Conservation (phyloP, 2,797 vertebrate species). For the Yasuhikotakia modesta region DNA sequence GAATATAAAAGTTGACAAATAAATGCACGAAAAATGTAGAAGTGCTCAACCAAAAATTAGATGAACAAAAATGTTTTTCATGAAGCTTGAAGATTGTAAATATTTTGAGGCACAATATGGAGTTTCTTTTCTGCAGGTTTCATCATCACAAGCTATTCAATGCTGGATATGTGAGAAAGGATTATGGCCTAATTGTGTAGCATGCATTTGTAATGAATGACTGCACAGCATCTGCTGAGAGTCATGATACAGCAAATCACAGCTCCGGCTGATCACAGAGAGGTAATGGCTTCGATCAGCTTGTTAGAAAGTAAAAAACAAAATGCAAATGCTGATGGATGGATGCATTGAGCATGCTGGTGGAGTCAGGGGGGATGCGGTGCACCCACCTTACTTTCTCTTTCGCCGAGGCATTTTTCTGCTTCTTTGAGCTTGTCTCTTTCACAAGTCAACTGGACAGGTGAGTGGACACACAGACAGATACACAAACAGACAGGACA, state of each 20-base stretch:
- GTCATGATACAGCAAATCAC: conserved; percentile 23
- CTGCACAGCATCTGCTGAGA: conserved; percentile 31
- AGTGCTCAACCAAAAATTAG: background rate
- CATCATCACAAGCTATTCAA: conserved; percentile 19
- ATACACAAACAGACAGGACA: conserved; percentile 59
- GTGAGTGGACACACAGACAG: conserved; percentile 61
- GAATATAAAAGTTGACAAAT: background rate
- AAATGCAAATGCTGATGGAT: conserved; percentile 48
- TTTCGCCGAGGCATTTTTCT: conserved; percentile 77
- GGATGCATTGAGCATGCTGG: conserved; percentile 29
- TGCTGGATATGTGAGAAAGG: background rate
- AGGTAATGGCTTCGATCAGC: conserved; percentile 32
- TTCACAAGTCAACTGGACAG: conserved; percentile 79
- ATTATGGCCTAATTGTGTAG: conserved; percentile 33
- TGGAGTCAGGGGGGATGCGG: conserved; percentile 21
- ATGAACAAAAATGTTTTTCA: background rate
- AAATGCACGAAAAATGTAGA: background rate
- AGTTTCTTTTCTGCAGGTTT: conserved; percentile 1
- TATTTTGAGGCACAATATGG: background rate
- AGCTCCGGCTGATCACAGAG: conserved; percentile 14
- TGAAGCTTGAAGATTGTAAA: conserved; percentile 4
- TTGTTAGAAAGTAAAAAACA: conserved; percentile 14
- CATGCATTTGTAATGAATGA: conserved; percentile 40
- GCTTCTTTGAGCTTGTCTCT: conserved; percentile 78
- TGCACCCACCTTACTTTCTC: conserved; percentile 79